Percentiles rank a stretch among this genome's conserved stretches.
Evolutionary conservation across 2,888 invertebrate species (phyloP).

Genomic region (Hydropsyche betteni): DNA sequence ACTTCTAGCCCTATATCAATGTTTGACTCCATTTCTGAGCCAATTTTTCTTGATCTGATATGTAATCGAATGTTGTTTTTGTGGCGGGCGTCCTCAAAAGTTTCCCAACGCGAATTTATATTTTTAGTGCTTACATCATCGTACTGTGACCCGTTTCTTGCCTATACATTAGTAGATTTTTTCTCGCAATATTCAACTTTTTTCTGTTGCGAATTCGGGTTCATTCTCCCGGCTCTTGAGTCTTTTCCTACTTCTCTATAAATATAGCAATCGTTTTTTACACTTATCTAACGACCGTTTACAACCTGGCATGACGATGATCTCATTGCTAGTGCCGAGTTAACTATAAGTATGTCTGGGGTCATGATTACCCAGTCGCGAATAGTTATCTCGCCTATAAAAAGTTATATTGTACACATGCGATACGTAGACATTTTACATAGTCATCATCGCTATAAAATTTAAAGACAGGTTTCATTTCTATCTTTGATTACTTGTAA

Average conservation of each 20-base stretch:
- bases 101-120: slow-evolving; percentile 15
- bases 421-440: no score
- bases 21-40: no score
- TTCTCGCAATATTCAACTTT: background rate
- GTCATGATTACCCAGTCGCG: no score
- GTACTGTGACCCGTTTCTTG: slow-evolving; percentile 19
- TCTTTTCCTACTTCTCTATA: slow-evolving; percentile 25
- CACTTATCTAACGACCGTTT: background rate
- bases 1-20: no score
- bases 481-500: no score
- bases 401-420: no score
- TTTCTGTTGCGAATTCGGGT: background rate
- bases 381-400: no score
- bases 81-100: background rate
- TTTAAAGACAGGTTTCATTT: no score
- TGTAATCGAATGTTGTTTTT: background rate
- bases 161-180: background rate
- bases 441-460: no score
- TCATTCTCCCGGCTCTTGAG: background rate
- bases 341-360: no score
- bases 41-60: no score
- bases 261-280: background rate
- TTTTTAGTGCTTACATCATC: slow-evolving; percentile 24
- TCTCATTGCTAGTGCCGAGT: slow-evolving; percentile 7
- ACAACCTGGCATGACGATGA: slow-evolving; percentile 20